Evolutionary conservation across 2,797 vertebrate genomes (phyloP).

Genomic region (Ficedula albicollis): DNA sequence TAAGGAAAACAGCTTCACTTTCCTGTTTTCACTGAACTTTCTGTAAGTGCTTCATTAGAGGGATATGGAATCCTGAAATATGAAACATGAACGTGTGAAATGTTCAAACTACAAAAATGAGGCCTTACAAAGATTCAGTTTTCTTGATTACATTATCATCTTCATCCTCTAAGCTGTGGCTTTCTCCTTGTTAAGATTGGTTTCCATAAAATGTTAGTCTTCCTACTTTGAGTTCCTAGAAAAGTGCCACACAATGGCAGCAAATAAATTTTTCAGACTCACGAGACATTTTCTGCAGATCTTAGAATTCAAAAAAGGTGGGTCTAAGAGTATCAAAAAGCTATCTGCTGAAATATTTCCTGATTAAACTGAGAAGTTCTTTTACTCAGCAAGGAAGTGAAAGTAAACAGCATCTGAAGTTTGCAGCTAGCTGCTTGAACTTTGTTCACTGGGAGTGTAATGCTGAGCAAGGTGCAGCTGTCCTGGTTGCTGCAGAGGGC

Average conservation of each 20-base stretch:
- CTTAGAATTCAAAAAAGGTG: background rate
- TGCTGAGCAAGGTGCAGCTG: accelerated
- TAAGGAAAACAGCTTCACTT: background rate
- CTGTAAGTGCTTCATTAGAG: background rate
- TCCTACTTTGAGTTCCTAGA: background rate
- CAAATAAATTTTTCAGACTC: background rate
- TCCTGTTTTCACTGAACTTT: background rate
- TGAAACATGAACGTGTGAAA: background rate
- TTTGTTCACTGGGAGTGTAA: background rate
- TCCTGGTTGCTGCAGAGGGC: background rate
- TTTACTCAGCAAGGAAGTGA: background rate
- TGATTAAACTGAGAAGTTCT: background rate
- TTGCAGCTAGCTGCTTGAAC: background rate
- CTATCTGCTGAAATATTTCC: background rate
- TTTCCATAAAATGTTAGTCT: background rate
- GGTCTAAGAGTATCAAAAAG: background rate
- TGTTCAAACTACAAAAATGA: background rate
- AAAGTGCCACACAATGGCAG: background rate
- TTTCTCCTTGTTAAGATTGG: background rate
- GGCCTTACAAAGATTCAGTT: background rate
- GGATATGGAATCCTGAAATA: background rate
- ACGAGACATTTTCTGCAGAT: background rate
- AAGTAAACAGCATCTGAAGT: background rate
- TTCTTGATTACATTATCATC: background rate
- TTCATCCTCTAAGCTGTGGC: background rate